phyloP scores from a whole-genome alignment of 35 echinoderm and acorn worm genomes.

The Strongylocentrotus purpuratus region DNA sequence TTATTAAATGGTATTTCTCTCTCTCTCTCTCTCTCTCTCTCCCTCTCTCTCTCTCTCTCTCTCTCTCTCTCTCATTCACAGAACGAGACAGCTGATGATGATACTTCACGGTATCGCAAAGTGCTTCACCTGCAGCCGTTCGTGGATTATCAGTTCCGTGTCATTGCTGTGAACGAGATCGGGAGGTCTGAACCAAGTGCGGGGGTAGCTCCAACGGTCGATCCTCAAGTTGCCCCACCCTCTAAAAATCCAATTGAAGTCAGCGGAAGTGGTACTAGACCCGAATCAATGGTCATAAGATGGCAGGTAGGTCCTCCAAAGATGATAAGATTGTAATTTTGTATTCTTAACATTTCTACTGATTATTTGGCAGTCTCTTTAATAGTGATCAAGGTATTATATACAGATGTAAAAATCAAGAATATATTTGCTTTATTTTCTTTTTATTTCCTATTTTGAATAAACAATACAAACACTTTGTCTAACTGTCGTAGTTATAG shows the following conservation, averaged over 20 bases:
- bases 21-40: too few relatives aligned
- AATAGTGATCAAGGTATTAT: too few relatives aligned
- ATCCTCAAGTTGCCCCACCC: conserved; percentile 16
- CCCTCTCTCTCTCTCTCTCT: neutral
- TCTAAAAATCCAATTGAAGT: conserved; percentile 3
- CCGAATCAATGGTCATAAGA: neutral
- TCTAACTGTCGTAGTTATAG: too few relatives aligned
- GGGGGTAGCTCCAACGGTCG: neutral
- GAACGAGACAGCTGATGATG: neutral
- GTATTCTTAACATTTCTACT: too few relatives aligned
- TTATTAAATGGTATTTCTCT: too few relatives aligned
- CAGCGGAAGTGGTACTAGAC: neutral
- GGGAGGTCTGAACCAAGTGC: conserved; percentile 59
- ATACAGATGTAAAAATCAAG: too few relatives aligned
- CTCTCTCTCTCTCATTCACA: neutral
- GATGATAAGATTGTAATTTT: too few relatives aligned
- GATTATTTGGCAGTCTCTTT: too few relatives aligned
- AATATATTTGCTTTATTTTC: too few relatives aligned
- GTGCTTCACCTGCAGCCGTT: conserved; percentile 45
- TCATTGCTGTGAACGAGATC: conserved; percentile 58
- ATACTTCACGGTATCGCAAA: neutral
- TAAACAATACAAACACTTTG: too few relatives aligned
- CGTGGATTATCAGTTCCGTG: conserved; percentile 63
- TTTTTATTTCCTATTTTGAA: too few relatives aligned
- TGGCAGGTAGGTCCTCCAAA: conserved; percentile 17